These are phyloP conservation scores for Drosophila barbarae DNA, from an alignment of 2,888 invertebrate species.

Conservation along the genomic window DNA sequence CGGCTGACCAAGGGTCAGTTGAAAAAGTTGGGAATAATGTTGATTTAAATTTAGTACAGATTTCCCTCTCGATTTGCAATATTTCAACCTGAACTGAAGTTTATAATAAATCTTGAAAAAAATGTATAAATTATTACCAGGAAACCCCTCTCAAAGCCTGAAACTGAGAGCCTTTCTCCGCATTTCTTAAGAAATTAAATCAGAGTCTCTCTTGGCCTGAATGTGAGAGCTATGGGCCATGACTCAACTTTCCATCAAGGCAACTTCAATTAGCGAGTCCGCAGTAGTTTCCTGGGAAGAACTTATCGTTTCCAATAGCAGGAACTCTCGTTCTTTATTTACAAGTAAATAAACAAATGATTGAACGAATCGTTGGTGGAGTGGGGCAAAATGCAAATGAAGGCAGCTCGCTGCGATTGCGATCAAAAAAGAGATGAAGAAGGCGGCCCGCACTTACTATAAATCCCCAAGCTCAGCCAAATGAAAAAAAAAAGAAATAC, in stretches of 20 bases:
- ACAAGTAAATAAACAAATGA: constrained; percentile 60
- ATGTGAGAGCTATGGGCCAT: neutral
- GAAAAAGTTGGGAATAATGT: constrained; percentile 17
- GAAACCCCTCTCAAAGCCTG: neutral
- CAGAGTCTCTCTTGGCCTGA: too few relatives aligned
- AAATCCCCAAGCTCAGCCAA: constrained; percentile 12
- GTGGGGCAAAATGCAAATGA: constrained; percentile 57
- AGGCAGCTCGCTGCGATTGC: constrained; percentile 32
- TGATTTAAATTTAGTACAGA: constrained; percentile 24
- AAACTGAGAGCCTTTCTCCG: neutral
- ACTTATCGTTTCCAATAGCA: constrained; percentile 45
- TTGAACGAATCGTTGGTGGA: constrained; percentile 36
- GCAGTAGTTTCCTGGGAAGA: constrained; percentile 4
- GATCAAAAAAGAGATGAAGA: constrained; percentile 45
- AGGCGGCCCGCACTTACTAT: constrained; percentile 6
- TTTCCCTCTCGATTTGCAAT: neutral
- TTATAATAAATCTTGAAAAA: neutral
- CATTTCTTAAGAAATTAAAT: constrained; percentile 1
- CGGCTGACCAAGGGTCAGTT: constrained; percentile 24
- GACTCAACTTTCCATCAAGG: constrained; percentile 22
- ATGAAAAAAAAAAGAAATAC: neutral
- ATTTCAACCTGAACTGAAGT: neutral
- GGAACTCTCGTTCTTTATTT: constrained; percentile 37
- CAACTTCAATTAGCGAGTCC: constrained; percentile 26
- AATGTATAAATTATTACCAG: neutral